Conservation (phyloP, 2,797 vertebrate species). For the Platyrinchus mystaceus region DNA sequence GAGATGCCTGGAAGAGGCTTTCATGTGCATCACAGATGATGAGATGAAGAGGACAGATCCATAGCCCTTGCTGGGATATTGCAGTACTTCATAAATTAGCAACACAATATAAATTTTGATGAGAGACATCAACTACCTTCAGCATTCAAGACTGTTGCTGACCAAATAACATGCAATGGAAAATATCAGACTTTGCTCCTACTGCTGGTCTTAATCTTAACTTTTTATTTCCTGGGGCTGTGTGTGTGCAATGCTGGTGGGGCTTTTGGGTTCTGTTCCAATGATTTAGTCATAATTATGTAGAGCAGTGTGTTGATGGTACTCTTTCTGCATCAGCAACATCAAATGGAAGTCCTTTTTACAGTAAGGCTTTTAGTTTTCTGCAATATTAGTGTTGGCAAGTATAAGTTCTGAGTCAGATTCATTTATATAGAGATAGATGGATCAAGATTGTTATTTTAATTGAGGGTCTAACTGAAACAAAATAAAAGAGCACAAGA, state of each 20-base stretch:
- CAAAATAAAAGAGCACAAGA: neutral
- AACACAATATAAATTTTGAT: neutral
- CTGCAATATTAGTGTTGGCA: neutral
- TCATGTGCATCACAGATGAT: neutral
- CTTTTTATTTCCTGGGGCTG: neutral
- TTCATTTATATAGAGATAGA: neutral
- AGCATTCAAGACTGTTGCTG: neutral
- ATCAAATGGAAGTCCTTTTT: neutral
- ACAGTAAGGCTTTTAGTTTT: neutral
- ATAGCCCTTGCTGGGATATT: neutral
- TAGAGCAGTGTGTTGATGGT: neutral
- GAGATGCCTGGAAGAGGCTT: neutral
- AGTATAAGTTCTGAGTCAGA: neutral
- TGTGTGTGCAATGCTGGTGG: neutral
- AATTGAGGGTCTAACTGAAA: neutral
- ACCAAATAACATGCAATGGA: neutral
- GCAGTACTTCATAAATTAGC: neutral
- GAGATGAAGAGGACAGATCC: neutral
- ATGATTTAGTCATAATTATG: neutral
- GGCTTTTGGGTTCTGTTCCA: neutral
- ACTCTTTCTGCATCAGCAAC: neutral
- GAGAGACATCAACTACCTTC: neutral
- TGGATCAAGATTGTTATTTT: neutral
- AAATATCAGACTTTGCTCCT: neutral
- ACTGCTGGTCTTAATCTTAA: neutral